A percentile compares a stretch with the other conserved stretches of the same genome.
Conservation (phyloP, 2,888 invertebrate species). For the Eristalis arbustorum region DNA sequence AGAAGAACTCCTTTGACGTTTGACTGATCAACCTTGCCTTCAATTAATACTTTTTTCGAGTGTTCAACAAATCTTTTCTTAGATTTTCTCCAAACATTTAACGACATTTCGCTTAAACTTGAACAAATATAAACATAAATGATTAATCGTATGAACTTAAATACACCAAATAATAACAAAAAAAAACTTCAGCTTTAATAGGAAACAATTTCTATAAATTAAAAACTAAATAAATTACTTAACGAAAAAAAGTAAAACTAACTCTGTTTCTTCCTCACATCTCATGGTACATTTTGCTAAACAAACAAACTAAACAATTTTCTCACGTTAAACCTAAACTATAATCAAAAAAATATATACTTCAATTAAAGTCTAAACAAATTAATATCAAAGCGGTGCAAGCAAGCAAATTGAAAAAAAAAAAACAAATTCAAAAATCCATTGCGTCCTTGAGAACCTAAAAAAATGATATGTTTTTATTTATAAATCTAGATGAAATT, state of each 20-base stretch:
- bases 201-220: slow-evolving; percentile 23
- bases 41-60: background rate
- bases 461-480: background rate
- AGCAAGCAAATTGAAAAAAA: slow-evolving; percentile 15
- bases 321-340: slow-evolving; percentile 22
- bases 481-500: slow-evolving; percentile 10
- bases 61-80: background rate
- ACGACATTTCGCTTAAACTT: slow-evolving; percentile 21
- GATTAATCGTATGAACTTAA: slow-evolving; percentile 1
- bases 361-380: slow-evolving; percentile 22
- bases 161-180: background rate
- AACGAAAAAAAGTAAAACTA: slow-evolving; percentile 12
- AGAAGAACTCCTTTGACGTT: too few species aligned
- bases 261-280: slow-evolving; percentile 45
- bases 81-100: slow-evolving; percentile 11
- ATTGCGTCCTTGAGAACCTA: slow-evolving; percentile 58
- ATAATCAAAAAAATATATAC: slow-evolving; percentile 1
- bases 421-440: slow-evolving; percentile 31
- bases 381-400: slow-evolving; percentile 28
- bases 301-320: slow-evolving; percentile 14
- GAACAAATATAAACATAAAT: slow-evolving; percentile 31
- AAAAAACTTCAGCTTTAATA: slow-evolving; percentile 49
- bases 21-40: background rate
- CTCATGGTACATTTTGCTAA: slow-evolving; percentile 37
- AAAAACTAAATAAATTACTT: slow-evolving; percentile 20